These are phyloP conservation scores for Cladopsammia gracilis DNA, from an alignment of 64 coral and sea anemone species.

Conservation along the genomic window DNA sequence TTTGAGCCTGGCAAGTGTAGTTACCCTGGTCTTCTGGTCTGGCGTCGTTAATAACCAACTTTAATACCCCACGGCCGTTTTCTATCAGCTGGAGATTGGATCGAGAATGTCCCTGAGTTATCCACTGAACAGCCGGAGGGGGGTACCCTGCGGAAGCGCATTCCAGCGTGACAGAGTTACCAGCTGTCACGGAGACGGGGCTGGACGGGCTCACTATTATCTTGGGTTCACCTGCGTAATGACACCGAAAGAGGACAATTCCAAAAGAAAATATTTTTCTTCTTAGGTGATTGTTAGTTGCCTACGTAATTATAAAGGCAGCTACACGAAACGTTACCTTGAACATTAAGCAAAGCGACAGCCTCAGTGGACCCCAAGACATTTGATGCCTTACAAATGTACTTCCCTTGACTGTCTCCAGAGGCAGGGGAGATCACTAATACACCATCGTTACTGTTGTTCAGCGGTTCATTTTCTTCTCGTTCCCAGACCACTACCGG, in stretches of 20 bases:
- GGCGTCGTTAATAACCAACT: conserved; percentile 34
- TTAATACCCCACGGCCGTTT: conserved; percentile 12
- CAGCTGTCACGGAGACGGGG: conserved; percentile 20
- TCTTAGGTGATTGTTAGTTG: too few relatives aligned
- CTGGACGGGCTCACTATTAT: conserved; percentile 40
- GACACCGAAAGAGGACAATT: not conserved
- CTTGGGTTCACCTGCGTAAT: conserved; percentile 40
- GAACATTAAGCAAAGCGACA: conserved; percentile 74
- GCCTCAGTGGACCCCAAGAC: conserved; percentile 56
- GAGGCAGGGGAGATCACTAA: conserved; percentile 80
- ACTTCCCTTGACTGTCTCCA: conserved; percentile 72
- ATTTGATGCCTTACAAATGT: conserved; percentile 85
- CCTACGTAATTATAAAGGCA: too few relatives aligned
- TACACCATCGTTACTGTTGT: conserved; percentile 57
- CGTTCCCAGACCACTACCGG: conserved; percentile 72
- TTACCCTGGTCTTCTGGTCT: conserved; percentile 36
- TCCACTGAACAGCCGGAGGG: conserved; percentile 50
- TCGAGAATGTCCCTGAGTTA: not conserved
- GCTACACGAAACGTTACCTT: conserved; percentile 14
- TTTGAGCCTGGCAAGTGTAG: conserved; percentile 61
- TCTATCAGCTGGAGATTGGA: conserved; percentile 1
- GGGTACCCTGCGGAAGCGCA: conserved; percentile 51
- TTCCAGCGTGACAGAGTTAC: conserved; percentile 37
- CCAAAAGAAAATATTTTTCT: too few relatives aligned
- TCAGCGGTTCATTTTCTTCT: conserved; percentile 9